phyloP scores from a whole-genome alignment of 2,113 vertebrate species.

The Stigmatopora argus region DNA sequence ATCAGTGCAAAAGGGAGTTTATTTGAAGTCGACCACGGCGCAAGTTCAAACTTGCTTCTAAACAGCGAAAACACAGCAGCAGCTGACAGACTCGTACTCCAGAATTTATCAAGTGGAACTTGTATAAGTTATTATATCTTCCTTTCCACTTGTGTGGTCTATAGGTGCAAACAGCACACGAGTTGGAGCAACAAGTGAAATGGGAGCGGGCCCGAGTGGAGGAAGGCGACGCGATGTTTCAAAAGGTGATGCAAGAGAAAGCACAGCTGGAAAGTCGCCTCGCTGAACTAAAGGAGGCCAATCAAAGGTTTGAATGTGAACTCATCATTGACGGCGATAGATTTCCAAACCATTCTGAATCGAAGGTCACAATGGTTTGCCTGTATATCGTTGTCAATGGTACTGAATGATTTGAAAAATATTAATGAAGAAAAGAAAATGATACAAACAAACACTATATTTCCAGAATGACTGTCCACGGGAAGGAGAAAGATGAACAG shows the following conservation, averaged over 20 bases:
- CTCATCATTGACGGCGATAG: too few species aligned
- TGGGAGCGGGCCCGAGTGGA: constrained; percentile 84
- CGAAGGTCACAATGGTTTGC: too few species aligned
- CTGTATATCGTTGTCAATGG: too few species aligned
- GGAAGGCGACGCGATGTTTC: constrained; percentile 74
- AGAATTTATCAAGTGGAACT: constrained; percentile 14
- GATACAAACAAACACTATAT: neutral
- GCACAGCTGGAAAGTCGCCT: constrained; percentile 76
- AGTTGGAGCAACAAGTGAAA: constrained; percentile 82
- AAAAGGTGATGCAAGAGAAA: constrained; percentile 84
- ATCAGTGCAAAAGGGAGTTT: constrained; percentile 5
- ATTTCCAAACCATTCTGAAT: too few species aligned
- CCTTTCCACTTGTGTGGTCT: constrained; percentile 22
- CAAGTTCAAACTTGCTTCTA: neutral
- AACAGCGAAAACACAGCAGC: neutral
- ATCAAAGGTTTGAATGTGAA: constrained; percentile 68
- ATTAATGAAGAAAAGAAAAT: neutral
- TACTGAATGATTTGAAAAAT: too few species aligned
- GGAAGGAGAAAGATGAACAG: constrained; percentile 77
- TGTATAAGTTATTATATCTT: constrained; percentile 23
- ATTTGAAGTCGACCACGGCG: constrained; percentile 3
- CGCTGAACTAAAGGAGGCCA: constrained; percentile 80
- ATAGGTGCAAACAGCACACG: constrained; percentile 78
- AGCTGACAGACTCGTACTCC: neutral
- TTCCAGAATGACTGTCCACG: constrained; percentile 69